Evolutionary conservation across 2,797 vertebrate species (phyloP), one percentile per base, ranked within the genome.

Genomic region (Melanotaenia pygmaea): DNA sequence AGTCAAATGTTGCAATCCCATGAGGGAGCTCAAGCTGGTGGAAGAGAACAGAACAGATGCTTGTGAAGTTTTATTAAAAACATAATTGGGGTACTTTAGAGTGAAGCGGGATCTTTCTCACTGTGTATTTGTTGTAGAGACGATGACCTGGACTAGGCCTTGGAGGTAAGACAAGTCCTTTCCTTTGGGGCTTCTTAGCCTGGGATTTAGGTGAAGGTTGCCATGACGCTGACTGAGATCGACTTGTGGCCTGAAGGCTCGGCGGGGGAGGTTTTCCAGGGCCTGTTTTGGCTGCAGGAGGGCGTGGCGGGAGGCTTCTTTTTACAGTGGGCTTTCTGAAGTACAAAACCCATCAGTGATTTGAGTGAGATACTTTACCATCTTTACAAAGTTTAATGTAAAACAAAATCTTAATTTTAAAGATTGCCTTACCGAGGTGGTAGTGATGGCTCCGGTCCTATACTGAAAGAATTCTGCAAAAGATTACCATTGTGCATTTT

Each of bases 121-220:
- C 98, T 62, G 91, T 95, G 85, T 99, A 99, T 79, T 96, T 97
- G 89, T 94, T 98, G 93, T 99, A 99, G 79, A 99, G 97, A 75
- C 90, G 92, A 83, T 99, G 98, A 77, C 98, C 97, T 0, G 96
- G 97, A 66, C 94, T 95, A 79, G 98, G 98, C 78, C 98, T 96
- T 14, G 97, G 96, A 74, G 98, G 98, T 73, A 98, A 94, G 50
- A 94, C 90, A 3, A 94, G 96, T 75, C 95, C 93, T 83, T 91
- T 95, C 88, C 72, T 94, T 61, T 86, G 92, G 81, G 94, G 79
- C 61, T 86, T 88, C 58, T 81, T 72, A 1, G 67, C 10, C 67
- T 77, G 85, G 24, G 59, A 60, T 76, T 83, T 86, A 1, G 81
- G 34, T n/a, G 84, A 77, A 6, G 73, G 1, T 0, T 77, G 73